Evolutionary conservation across 2,797 vertebrate genomes (phyloP).

Genomic region (Lates japonicus): DNA sequence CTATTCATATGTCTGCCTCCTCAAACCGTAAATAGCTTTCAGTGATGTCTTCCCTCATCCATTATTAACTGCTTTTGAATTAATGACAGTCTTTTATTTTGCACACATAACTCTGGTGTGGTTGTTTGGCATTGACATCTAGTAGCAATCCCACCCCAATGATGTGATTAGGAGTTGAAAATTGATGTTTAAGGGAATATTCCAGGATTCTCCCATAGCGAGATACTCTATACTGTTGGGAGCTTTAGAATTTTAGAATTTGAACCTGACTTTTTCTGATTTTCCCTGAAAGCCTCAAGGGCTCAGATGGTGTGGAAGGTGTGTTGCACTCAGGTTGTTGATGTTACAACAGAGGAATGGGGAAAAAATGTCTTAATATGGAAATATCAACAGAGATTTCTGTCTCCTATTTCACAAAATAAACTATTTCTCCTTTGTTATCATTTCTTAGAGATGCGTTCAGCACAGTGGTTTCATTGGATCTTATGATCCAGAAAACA

Average conservation of each 20-base stretch:
- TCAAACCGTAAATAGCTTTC: slow-evolving; percentile 82
- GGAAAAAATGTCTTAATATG: not conserved
- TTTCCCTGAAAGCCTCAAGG: not conserved
- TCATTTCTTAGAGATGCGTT: slow-evolving; percentile 4
- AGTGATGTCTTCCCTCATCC: slow-evolving; percentile 78
- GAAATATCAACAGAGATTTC: not conserved
- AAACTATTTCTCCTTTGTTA: not conserved
- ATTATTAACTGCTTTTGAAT: slow-evolving; percentile 82
- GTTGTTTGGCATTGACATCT: slow-evolving; percentile 57
- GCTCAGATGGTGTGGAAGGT: not conserved
- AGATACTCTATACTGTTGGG: not conserved
- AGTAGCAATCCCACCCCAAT: slow-evolving; percentile 23
- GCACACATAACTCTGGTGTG: slow-evolving; percentile 47
- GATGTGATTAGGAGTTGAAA: slow-evolving; percentile 40
- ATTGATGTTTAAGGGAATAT: not conserved
- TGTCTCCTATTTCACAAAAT: not conserved
- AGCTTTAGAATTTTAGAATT: slow-evolving; percentile 6
- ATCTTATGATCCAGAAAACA: not conserved
- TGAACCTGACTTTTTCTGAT: not conserved
- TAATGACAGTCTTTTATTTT: slow-evolving; percentile 78
- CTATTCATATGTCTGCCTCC: slow-evolving; percentile 79
- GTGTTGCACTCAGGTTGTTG: slow-evolving; percentile 14
- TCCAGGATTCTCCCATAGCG: not conserved
- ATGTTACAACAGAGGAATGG: not conserved
- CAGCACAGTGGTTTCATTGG: not conserved